Evolutionary conservation across 1,140 invertebrate genomes (phyloP).

Genomic region (Brachionus plicatilis): DNA sequence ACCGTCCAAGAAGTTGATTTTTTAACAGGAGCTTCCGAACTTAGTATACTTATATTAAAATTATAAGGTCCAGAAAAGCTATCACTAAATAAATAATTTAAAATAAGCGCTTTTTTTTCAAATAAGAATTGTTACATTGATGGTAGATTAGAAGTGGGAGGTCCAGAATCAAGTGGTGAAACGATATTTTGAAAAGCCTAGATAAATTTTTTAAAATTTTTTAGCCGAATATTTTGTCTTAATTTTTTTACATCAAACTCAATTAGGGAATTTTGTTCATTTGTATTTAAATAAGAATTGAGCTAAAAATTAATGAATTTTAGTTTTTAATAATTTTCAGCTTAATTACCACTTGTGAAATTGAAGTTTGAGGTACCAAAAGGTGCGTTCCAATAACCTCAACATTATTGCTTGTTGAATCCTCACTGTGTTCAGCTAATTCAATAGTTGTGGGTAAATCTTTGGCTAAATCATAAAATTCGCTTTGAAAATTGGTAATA

Average conservation of each 20-base stretch:
- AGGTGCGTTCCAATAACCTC: neutral
- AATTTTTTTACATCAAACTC: neutral
- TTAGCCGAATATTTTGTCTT: neutral
- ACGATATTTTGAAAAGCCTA: neutral
- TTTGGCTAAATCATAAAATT: conserved; percentile 23
- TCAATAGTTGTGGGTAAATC: conserved; percentile 14
- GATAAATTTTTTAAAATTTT: neutral
- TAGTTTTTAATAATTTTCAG: neutral
- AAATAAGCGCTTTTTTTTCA: neutral
- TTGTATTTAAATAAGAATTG: neutral
- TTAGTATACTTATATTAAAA: conserved; percentile 9
- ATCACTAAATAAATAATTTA: conserved; percentile 9
- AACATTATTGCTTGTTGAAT: neutral
- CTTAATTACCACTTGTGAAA: conserved; percentile 1
- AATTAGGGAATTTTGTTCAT: neutral
- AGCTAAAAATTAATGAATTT: neutral
- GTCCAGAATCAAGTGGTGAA: neutral
- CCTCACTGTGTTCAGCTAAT: neutral
- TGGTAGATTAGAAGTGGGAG: neutral
- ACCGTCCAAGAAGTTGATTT: conserved; percentile 35
- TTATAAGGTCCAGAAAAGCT: neutral
- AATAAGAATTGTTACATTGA: neutral
- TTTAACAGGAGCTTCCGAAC: neutral
- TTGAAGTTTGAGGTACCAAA: neutral
- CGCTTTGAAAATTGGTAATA: neutral